Evolutionary conservation across 1,140 invertebrate genomes (phyloP), one percentile per base, ranked within the genome.

Genomic region (Bathynomus jamesi): DNA sequence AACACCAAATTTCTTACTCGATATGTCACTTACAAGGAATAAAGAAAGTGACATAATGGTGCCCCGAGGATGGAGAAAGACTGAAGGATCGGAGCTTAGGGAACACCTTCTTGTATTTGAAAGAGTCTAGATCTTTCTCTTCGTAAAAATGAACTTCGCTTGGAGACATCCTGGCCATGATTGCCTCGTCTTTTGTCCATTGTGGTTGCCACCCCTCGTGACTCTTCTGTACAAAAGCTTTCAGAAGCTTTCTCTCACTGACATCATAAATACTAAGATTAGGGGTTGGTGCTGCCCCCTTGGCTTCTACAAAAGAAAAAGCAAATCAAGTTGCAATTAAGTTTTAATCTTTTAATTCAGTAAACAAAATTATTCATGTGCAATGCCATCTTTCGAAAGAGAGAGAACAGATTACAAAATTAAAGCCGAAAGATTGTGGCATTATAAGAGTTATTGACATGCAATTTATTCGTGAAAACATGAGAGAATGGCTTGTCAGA

Each of bases 131-230:
- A 25, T 74, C 69, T 53, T 69, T 40, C n/a, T 65, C 64, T 25
- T 70, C 70, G 61, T 70, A 74, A 53, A 74, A 74, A 62, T 74
- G 72, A 10, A 74, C 72, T 70, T 74, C 72, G 64, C 64, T 74
- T 28, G 63, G 70, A 17, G 70, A 60, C 62, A 62, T 74, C 4
- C 68, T 63, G 17, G 72, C 72, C 31, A 74, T 53, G 2, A 74
- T 53, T 28, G 64, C 64, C 64, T 74, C 72, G 62, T 74, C 72
- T 29, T 61, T 28, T 61, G 72, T 74, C 72, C 72, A 74, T 32
- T 74, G 72, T 32, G 72, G 72, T 21, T 74, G 46, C 72, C n/a
- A 25, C 13, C 60, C 10, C 10, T 13, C 11, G 28, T 74, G 72
- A 40, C 68, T 74, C 53, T 70, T 63, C 64, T 74, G 72, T 28